phyloP scores from a whole-genome alignment of 2,888 invertebrate genomes.

The Dioctria linearis region DNA sequence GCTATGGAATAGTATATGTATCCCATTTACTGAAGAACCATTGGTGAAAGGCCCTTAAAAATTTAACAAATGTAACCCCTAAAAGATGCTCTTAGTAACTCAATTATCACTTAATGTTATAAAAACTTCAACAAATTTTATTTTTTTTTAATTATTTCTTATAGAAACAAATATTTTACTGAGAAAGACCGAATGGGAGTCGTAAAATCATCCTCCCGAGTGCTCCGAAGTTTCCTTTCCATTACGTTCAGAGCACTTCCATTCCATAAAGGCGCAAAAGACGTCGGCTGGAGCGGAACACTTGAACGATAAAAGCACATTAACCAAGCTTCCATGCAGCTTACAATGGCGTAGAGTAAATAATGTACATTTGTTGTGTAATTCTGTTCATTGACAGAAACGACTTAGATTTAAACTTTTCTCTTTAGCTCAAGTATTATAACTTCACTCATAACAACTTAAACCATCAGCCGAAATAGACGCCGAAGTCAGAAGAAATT shows the following conservation, averaged over 20 bases:
- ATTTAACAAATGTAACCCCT: too few species aligned
- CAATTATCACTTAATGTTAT: slow-evolving; percentile 3
- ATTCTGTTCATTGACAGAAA: slow-evolving; percentile 45
- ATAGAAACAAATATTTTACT: slow-evolving; percentile 8
- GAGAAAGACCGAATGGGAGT: background rate
- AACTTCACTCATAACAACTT: slow-evolving; percentile 48
- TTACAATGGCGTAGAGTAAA: slow-evolving; percentile 6
- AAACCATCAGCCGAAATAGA: slow-evolving; percentile 38
- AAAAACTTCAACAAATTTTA: background rate
- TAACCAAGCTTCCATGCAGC: slow-evolving; percentile 16
- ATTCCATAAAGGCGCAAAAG: slow-evolving; percentile 6
- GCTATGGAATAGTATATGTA: too few species aligned
- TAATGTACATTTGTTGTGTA: slow-evolving; percentile 41
- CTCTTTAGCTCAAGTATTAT: slow-evolving; percentile 41
- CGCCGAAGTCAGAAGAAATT: slow-evolving; percentile 18
- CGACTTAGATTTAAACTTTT: slow-evolving; percentile 47
- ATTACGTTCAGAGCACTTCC: slow-evolving; percentile 26
- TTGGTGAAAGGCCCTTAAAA: too few species aligned
- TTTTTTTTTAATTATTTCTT: background rate
- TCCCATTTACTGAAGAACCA: too few species aligned
- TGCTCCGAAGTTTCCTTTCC: slow-evolving; percentile 43
- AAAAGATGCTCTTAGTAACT: background rate
- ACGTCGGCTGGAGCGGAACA: slow-evolving; percentile 9
- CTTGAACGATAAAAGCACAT: slow-evolving; percentile 13
- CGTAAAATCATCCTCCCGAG: slow-evolving; percentile 35